Conservation (phyloP, 2,888 invertebrate species). For the Microctonus hyperodae region DNA sequence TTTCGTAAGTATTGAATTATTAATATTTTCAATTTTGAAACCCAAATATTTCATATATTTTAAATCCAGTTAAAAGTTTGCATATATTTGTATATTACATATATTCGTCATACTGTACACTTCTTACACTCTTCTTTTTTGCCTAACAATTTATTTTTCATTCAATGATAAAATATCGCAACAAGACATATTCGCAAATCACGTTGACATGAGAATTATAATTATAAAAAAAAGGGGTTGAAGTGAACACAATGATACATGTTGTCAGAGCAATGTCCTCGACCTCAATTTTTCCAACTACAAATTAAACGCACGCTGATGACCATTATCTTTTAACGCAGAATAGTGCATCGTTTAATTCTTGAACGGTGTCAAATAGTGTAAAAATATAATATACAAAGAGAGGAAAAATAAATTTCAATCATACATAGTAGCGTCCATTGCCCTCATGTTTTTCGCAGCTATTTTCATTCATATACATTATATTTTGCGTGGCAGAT, state of each 20-base stretch:
- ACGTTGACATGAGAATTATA: conserved; percentile 28
- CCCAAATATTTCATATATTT: not conserved
- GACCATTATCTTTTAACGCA: not conserved
- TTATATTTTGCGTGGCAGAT: conserved; percentile 56
- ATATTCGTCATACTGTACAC: no score
- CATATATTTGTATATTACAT: no score
- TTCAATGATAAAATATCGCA: conserved; percentile 32
- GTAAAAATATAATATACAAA: not conserved
- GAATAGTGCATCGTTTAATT: not conserved
- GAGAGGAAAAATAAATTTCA: not conserved
- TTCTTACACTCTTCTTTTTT: not conserved
- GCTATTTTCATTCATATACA: conserved; percentile 42
- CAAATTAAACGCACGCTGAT: not conserved
- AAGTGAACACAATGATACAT: conserved; percentile 20
- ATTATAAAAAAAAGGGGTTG: conserved; percentile 26
- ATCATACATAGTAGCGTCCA: conserved; percentile 42
- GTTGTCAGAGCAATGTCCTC: conserved; percentile 15
- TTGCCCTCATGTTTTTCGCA: conserved; percentile 51
- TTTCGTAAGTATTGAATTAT: conserved; percentile 70
- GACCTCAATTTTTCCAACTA: conserved; percentile 6
- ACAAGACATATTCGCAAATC: conserved; percentile 38
- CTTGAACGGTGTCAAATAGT: not conserved
- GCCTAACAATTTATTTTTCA: not conserved
- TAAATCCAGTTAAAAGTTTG: not conserved
- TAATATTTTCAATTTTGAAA: not conserved